Percentiles rank a stretch among this genome's conserved stretches.
phyloP scores from a whole-genome alignment of 2,113 vertebrate genomes.

The Oceanites oceanicus region DNA sequence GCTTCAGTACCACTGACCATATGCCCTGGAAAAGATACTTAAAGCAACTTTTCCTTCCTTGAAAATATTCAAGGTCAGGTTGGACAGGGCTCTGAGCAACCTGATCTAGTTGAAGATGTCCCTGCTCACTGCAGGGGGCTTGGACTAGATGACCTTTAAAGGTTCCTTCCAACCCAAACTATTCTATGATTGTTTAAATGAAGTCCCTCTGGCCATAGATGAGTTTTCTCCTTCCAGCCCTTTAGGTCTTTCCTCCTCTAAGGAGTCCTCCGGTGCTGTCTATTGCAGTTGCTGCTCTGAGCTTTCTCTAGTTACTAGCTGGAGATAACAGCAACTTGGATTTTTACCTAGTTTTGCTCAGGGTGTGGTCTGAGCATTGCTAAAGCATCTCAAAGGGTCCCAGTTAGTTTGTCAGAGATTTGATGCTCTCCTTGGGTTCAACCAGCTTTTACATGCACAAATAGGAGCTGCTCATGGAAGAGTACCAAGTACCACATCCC shows the following conservation, averaged over 20 bases:
- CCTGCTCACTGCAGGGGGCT: not conserved
- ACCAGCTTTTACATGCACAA: not conserved
- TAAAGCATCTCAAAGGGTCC: not conserved
- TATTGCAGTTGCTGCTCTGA: not conserved
- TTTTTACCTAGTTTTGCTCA: not conserved
- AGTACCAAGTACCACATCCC: not conserved
- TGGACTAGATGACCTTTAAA: not conserved
- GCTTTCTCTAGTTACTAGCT: not conserved
- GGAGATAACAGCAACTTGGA: not conserved
- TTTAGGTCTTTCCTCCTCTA: not conserved
- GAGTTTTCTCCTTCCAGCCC: not conserved
- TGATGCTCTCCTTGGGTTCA: not conserved
- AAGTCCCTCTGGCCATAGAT: not conserved
- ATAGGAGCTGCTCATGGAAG: not conserved
- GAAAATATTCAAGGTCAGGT: not conserved
- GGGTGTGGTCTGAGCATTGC: not conserved
- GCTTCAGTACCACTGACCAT: not conserved
- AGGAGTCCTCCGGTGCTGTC: not conserved
- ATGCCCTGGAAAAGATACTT: not conserved
- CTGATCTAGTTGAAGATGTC: not conserved
- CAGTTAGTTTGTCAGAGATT: not conserved
- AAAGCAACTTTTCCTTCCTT: not conserved
- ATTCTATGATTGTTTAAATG: not conserved
- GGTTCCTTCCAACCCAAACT: not conserved
- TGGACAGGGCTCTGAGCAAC: not conserved